Evolutionary conservation across 1,140 invertebrate genomes (phyloP).

Genomic region (Drosophila nikananu): DNA sequence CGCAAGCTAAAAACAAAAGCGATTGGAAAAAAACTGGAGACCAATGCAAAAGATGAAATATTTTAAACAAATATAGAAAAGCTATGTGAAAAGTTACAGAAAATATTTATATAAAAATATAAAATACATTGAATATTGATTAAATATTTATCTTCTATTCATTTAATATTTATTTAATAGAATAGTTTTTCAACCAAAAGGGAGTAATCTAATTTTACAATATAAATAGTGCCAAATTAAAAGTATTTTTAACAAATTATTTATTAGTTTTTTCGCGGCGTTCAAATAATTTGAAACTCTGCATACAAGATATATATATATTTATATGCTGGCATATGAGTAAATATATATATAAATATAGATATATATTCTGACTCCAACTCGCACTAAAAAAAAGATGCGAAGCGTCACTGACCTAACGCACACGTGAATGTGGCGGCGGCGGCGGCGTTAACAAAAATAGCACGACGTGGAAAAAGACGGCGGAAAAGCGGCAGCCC

Average conservation of each 20-base stretch:
- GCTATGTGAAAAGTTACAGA: conserved; percentile 18
- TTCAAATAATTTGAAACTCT: not conserved
- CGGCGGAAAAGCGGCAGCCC: conserved; percentile 53
- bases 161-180: not conserved
- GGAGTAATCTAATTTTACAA: not conserved
- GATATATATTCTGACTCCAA: not conserved
- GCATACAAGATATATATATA: not conserved
- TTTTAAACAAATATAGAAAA: conserved; percentile 40
- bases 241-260: not conserved
- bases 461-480: conserved; percentile 47
- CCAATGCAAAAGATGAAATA: conserved; percentile 9
- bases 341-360: not conserved
- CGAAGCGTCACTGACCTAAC: conserved; percentile 76
- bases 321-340: not conserved
- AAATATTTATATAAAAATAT: not conserved
- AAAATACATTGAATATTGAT: no score
- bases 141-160: not conserved
- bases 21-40: not conserved
- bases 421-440: conserved; percentile 69
- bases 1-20: conserved; percentile 35
- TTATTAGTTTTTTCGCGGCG: not conserved
- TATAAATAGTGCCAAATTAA: not conserved
- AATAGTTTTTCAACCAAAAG: not conserved
- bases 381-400: not conserved
- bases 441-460: conserved; percentile 38